Conservation (phyloP, 1,140 invertebrate species). For the Ectropis grisescens region DNA sequence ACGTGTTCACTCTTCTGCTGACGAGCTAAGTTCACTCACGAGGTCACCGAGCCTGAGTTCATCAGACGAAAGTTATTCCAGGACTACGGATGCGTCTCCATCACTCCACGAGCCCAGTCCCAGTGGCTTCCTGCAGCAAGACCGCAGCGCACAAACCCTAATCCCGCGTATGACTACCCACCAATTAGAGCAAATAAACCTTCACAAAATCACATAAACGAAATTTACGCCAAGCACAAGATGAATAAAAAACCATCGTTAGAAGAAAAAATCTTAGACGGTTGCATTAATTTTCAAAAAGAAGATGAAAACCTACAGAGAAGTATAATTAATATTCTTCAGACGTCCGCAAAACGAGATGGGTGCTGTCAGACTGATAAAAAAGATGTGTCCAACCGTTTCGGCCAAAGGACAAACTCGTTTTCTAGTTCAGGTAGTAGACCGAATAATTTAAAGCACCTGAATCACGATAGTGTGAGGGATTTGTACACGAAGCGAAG, state of each 20-base stretch:
- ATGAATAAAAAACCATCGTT: conserved; percentile 50
- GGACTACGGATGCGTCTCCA: conserved; percentile 76
- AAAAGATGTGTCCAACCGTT: conserved; percentile 61
- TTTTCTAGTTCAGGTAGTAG: conserved; percentile 63
- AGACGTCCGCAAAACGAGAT: conserved; percentile 71
- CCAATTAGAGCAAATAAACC: conserved; percentile 44
- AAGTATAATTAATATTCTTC: conserved; percentile 63
- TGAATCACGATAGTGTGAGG: conserved; percentile 60
- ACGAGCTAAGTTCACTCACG: conserved; percentile 84
- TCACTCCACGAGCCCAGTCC: conserved; percentile 69
- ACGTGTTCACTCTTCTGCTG: conserved; percentile 81
- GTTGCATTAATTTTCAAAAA: conserved; percentile 47
- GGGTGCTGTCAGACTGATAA: conserved; percentile 76
- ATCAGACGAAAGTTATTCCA: conserved; percentile 84
- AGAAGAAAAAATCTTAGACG: conserved; percentile 55
- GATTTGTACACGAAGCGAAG: conserved; percentile 61
- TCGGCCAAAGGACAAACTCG: conserved; percentile 56
- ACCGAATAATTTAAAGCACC: conserved; percentile 60
- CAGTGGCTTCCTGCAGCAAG: conserved; percentile 73
- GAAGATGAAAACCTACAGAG: conserved; percentile 66
- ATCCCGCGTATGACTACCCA: conserved; percentile 49
- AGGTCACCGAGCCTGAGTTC: conserved; percentile 84
- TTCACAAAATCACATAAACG: conserved; percentile 32
- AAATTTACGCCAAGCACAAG: conserved; percentile 57
- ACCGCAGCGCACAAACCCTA: conserved; percentile 35